A percentile compares a stretch with the other conserved stretches of the same genome.
Conservation (phyloP, 2,888 invertebrate species). For the Zhuqinia jingwanae region DNA sequence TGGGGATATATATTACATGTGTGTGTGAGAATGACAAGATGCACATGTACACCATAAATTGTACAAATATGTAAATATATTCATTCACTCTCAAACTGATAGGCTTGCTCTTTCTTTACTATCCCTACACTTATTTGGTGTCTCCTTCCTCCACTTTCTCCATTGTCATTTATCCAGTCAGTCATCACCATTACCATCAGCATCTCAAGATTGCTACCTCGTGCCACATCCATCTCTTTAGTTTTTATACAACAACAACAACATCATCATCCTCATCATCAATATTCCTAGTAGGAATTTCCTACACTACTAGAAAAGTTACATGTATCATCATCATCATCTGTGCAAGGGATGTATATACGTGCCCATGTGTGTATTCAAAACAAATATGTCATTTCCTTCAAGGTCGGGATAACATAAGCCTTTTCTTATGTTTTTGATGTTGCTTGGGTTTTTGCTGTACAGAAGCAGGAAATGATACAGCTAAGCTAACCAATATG, state of each 20-base stretch:
- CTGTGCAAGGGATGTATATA: no score
- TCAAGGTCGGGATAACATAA: conserved; percentile 24
- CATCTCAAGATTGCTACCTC: background rate
- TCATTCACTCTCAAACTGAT: background rate
- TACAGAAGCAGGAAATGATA: background rate
- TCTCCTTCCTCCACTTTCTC: background rate
- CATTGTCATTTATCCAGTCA: background rate
- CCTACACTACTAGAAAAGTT: no score
- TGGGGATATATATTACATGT: background rate
- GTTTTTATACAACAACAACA: no score
- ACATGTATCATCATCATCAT: no score
- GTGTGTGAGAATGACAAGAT: background rate
- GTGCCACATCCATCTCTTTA: no score
- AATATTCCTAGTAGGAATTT: no score
- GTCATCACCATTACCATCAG: background rate
- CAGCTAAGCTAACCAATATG: background rate
- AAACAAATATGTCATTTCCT: conserved; percentile 17
- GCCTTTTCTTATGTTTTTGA: background rate
- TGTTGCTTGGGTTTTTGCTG: no score
- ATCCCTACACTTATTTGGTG: background rate
- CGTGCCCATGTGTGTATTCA: background rate
- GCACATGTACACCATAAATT: background rate
- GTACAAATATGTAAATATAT: conserved; percentile 2
- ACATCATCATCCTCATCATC: no score
- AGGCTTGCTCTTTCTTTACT: background rate